Evolutionary conservation across 2,113 vertebrate species (phyloP), one percentile per base, ranked within the genome.

Genomic region (Hippocampus barbouri): DNA sequence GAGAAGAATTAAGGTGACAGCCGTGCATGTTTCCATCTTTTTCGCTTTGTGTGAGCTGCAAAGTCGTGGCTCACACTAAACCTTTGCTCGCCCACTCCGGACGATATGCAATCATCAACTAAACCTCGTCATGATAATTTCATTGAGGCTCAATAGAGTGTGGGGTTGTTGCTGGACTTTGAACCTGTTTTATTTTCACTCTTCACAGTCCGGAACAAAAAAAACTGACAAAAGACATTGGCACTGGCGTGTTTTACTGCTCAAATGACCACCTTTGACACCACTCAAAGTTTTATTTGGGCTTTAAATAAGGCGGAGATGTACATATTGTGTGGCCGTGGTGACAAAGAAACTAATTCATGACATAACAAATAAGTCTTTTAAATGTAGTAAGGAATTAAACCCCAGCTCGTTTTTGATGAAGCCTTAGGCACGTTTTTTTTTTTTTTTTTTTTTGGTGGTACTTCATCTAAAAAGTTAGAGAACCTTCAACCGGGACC

Each of bases 71-170:
- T 23, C 60, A 65, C 65, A 21, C 20, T 66, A 79, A 77, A 84
- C 85, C 69, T 84, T 83, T 73, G 59, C 72, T 73, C 56, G 69
- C 75, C 51, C 45, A 21, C 70, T 59, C 53, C 62, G 68, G 69
- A 63, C 66, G 69, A 16, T 21, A 45, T 64, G 76, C 62, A 85
- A 84, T 83, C 70, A 86, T 83, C 49, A 79, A 83, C 80, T 68
- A 73, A 65, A 57, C 27, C 68, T 70, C 30, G 38, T 54, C 15
- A n/a, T 21, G 21, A 63, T 66, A 47, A 71, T 10, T 49, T 14
- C 1, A 49, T 11, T 9, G 11, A 14, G 56, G 21, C 60, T 34
- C 30, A 15, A 2, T 8, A 4, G 40, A n/a, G 21, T 34, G 6
- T 61, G 2, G 15, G 14, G 47, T 15, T 14, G 0, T 30, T 4